Conservation (phyloP, 92 coral and sea anemone species). For the Porites rus region DNA sequence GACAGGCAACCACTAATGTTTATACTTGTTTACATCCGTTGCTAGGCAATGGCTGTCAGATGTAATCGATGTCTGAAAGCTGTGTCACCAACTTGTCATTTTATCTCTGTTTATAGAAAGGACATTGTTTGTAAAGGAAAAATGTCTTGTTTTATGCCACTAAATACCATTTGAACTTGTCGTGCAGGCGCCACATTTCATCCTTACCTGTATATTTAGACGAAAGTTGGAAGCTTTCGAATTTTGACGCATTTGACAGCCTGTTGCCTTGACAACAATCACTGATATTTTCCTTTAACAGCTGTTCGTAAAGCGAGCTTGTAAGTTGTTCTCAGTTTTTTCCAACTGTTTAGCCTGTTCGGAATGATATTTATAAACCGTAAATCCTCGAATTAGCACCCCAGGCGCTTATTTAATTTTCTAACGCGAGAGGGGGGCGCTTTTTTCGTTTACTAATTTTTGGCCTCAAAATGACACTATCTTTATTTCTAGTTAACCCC, state of each 20-base stretch:
- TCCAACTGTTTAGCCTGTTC: no score
- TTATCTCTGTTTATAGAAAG: neutral
- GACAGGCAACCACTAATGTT: constrained; percentile 53
- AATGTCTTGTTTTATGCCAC: constrained; percentile 3
- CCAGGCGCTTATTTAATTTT: no score
- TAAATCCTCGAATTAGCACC: no score
- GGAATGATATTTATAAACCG: no score
- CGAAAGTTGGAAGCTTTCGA: no score
- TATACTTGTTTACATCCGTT: constrained; percentile 78
- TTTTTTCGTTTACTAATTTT: no score
- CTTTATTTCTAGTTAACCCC: no score
- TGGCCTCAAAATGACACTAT: no score
- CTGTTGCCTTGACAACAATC: constrained; percentile 14
- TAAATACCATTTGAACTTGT: constrained; percentile 1
- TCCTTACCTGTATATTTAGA: no score
- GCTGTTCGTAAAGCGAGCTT: neutral
- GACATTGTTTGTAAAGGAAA: neutral
- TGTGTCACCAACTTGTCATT: constrained; percentile 4
- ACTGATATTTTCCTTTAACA: neutral
- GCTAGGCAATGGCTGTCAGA: constrained; percentile 71
- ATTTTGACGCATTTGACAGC: neutral
- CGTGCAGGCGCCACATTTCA: no score
- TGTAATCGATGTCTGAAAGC: constrained; percentile 25
- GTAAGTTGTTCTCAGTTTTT: no score
- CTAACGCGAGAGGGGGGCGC: no score